Evolutionary conservation across 92 coral and sea anemone genomes (phyloP).

Genomic region (Pocillopora grandis): DNA sequence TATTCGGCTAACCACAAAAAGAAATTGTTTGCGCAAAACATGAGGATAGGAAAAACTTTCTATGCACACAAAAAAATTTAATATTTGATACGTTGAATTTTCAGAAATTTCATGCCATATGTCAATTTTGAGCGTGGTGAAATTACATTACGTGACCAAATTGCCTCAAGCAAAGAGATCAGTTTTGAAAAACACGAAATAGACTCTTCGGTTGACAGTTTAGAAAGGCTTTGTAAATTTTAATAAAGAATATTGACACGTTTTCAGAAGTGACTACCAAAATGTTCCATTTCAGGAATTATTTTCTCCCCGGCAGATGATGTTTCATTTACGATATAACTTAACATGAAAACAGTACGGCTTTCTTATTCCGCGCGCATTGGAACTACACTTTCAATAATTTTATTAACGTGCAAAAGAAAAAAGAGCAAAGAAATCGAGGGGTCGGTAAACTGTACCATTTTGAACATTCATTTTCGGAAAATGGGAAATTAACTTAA

Average conservation of each 20-base stretch:
- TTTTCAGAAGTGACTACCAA: background rate
- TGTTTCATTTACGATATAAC: background rate
- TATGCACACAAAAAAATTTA: no score
- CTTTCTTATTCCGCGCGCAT: no score
- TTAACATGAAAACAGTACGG: no score
- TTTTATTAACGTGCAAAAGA: no score
- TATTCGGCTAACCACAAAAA: constrained; percentile 2
- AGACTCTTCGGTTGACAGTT: constrained; percentile 10
- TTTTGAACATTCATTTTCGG: background rate
- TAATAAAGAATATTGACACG: constrained; percentile 17
- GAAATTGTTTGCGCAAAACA: background rate
- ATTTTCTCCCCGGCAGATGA: background rate
- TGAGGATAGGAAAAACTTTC: no score
- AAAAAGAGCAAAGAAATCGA: background rate
- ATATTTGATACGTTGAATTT: background rate
- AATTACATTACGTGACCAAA: background rate
- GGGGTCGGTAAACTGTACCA: background rate
- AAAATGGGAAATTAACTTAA: no score
- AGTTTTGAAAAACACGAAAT: background rate
- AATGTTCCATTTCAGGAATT: background rate
- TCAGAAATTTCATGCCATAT: background rate
- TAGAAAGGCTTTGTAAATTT: constrained; percentile 30
- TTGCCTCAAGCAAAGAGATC: background rate
- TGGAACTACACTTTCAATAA: no score
- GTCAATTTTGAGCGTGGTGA: background rate